Conservation (phyloP, 2,888 invertebrate species). For the Crepidodera aurea region DNA sequence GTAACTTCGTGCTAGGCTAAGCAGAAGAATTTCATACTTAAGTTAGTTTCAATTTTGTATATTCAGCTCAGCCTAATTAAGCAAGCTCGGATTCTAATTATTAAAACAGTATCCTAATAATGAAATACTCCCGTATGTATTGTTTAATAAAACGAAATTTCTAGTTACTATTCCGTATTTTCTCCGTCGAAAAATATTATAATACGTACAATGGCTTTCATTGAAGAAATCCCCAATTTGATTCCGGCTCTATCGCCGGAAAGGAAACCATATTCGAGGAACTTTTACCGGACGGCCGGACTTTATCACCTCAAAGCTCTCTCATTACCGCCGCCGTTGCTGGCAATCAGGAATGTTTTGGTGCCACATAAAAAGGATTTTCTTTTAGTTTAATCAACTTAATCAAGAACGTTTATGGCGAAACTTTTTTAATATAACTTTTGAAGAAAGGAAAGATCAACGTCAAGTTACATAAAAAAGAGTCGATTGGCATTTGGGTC, state of each 20-base stretch:
- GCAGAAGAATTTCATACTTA: too few relatives aligned
- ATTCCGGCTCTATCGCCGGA: not conserved
- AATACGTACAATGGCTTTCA: too few relatives aligned
- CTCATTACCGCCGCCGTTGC: slow-evolving; percentile 2
- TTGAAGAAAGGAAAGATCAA: slow-evolving; percentile 7
- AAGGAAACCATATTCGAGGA: not conserved
- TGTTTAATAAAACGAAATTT: too few relatives aligned
- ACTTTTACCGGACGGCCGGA: not conserved
- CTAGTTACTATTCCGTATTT: too few relatives aligned
- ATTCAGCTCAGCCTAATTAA: too few relatives aligned
- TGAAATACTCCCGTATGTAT: too few relatives aligned
- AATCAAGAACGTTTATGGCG: slow-evolving; percentile 37
- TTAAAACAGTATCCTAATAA: too few relatives aligned
- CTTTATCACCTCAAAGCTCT: slow-evolving; percentile 3
- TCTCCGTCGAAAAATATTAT: too few relatives aligned
- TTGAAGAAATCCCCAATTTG: too few relatives aligned
- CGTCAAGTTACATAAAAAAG: not conserved
- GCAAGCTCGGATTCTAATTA: too few relatives aligned
- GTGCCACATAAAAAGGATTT: slow-evolving; percentile 38
- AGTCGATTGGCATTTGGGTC: not conserved
- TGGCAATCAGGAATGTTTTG: slow-evolving; percentile 25
- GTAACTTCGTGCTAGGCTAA: too few relatives aligned
- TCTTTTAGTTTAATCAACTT: slow-evolving; percentile 39
- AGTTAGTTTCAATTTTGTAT: too few relatives aligned
- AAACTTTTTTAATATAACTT: slow-evolving; percentile 36